Evolutionary conservation across 2,888 invertebrate genomes (phyloP), one percentile per base, ranked within the genome.

Genomic region (Ochropleura leucogaster): DNA sequence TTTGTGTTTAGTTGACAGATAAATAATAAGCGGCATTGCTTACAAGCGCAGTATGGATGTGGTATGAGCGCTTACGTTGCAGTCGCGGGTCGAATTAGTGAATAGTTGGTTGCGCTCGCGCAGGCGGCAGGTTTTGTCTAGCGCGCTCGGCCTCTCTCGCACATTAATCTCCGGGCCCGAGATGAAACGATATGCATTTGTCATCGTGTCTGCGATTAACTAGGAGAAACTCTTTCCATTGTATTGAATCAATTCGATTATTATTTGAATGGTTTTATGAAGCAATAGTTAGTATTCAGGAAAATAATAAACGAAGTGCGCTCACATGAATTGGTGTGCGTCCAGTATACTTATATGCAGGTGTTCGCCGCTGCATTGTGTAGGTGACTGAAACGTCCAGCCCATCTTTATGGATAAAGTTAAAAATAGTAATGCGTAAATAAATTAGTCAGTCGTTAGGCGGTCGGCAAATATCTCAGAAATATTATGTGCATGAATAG

Each of bases 121-220:
- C 94, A 92, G 92, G 92, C 94, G 94, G 94, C 93, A 90, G 92
- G 93, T 94, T 94, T 95, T 93, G 95, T 96, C 95, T 95, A 95
- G 94, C 90, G 90, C 89, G 88, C 91, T 91, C 92, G 90, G 89
- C 89, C 92, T 90, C 94, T 92, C 92, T 92, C 91, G 93, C 91
- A 89, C 95, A 96, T 96, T 96, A 96, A 96, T 96, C 96, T 94
- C 92, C 79, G 78, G 86, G 86, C 91, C 87, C 86, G 93, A 96
- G 96, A 96, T 96, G 95, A 95, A 96, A 95, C 93, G 96, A 95
- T 96, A 94, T 92, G 91, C 94, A 96, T 96, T 96, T 96, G 94
- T 96, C 96, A 96, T 95, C 93, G 88, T 94, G 95, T 94, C 95
- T 86, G 89, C 93, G 95, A 96, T 96, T 94, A 95, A 94, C 94